A percentile compares a stretch with the other conserved stretches of the same genome.
Conservation (phyloP, 2,797 vertebrate genomes). For the Fistularia tabacaria region DNA sequence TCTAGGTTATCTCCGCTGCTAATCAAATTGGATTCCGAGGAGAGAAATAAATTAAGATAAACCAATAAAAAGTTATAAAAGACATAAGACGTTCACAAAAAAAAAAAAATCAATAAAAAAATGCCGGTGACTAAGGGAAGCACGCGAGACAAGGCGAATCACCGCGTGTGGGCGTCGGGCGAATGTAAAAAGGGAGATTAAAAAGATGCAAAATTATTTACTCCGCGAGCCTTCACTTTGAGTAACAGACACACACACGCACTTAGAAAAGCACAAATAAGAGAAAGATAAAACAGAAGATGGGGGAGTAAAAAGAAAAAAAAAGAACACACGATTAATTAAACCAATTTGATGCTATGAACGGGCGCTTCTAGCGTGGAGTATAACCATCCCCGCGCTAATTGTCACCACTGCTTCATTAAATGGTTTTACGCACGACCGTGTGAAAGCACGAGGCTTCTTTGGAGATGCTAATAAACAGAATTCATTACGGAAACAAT, state of each 20-base stretch:
- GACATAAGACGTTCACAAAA: too few relatives aligned
- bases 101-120: too few relatives aligned
- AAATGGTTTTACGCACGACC: slow-evolving; percentile 48
- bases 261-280: too few relatives aligned
- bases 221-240: too few relatives aligned
- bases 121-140: too few relatives aligned
- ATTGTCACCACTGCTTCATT: slow-evolving; percentile 50
- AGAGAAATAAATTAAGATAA: slow-evolving; percentile 20
- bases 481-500: slow-evolving; percentile 58
- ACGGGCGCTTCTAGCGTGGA: slow-evolving; percentile 34
- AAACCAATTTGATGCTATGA: slow-evolving; percentile 51
- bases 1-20: slow-evolving; percentile 15
- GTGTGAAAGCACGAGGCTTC: slow-evolving; percentile 31
- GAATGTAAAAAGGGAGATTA: too few relatives aligned
- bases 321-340: slow-evolving; percentile 54
- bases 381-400: slow-evolving; percentile 48
- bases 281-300: too few relatives aligned
- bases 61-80: slow-evolving; percentile 18
- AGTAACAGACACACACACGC: too few relatives aligned
- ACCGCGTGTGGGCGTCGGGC: too few relatives aligned
- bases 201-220: too few relatives aligned
- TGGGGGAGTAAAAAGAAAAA: background rate
- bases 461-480: slow-evolving; percentile 60
- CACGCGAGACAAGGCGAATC: too few relatives aligned
- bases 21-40: slow-evolving; percentile 27